Conservation (phyloP, 2,113 vertebrate species). For the Saccopteryx bilineata region DNA sequence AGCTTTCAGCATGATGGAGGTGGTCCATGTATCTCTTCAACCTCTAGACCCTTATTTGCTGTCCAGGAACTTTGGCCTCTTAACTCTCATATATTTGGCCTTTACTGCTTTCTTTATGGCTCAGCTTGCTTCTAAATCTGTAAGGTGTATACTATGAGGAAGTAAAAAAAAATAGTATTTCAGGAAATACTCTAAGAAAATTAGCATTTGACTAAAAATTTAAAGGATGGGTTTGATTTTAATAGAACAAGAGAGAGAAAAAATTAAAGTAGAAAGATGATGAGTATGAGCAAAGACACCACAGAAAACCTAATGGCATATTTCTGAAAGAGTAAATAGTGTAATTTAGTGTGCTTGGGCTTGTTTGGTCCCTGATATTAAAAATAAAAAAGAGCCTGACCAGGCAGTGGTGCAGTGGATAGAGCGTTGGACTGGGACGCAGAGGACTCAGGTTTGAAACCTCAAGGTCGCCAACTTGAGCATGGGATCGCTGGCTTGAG, state of each 20-base stretch:
- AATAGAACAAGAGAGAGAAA: background rate
- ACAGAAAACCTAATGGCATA: background rate
- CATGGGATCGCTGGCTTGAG: too few relatives aligned
- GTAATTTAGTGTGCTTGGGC: background rate
- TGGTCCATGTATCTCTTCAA: background rate
- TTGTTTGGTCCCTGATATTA: background rate
- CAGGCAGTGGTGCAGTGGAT: too few relatives aligned
- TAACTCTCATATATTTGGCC: background rate
- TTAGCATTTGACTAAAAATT: conserved; percentile 37
- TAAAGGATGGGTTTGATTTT: conserved; percentile 21
- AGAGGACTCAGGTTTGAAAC: too few relatives aligned
- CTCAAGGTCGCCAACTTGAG: too few relatives aligned
- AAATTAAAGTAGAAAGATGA: background rate
- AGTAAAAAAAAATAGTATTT: background rate
- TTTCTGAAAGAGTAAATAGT: background rate
- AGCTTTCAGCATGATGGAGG: background rate
- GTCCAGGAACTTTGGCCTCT: background rate
- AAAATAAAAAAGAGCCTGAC: background rate
- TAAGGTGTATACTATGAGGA: background rate
- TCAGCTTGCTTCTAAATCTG: background rate
- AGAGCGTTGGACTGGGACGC: too few relatives aligned
- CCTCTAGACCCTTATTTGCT: background rate
- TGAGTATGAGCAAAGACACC: background rate
- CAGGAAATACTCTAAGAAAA: background rate
- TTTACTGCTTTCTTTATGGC: background rate